Evolutionary conservation across 2,113 vertebrate species (phyloP), one percentile per base, ranked within the genome.

Genomic region (Corynorhinus townsendii): DNA sequence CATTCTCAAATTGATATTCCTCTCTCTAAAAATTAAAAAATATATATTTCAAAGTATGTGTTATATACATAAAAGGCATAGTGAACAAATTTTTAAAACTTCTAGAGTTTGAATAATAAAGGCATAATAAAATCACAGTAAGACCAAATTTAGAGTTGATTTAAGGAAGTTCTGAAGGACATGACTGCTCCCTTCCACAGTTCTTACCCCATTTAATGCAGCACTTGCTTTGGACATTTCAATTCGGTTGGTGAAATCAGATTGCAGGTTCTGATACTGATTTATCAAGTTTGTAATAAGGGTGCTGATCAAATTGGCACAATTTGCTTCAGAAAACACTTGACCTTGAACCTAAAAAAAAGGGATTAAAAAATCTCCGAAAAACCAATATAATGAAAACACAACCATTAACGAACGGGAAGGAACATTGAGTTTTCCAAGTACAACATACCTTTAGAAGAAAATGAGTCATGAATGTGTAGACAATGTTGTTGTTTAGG

Each of bases 391-490:
- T 6, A 54, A 49, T 54, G 68, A 83, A 87, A 95, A 81, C 3
- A 91, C 5, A 45, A 47, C 14, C n/a, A n/a, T 30, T 84, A 86
- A 96, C n/a, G n/a, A 73, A 96, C 38, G 54, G 16, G 3, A 38
- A 81, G 28, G n/a, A 15, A 85, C 3, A 81, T 2, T 38, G 9
- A 12, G 2, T 93, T 91, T 84, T 81, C 75, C 80, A 47, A 93
- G 75, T 35, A 75, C 0, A 71, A 77, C 88, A 0, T 97, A 99
- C 99, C 99, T 99, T 99, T 92, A 99, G 98, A 94, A 99, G 98
- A 97, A 99, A 99, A 98, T 99, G 99, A 90, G 99, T 99, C 98
- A 99, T 98, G 98, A 99, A 99, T 84, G 99, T 99, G 95, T 99
- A 99, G 4, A 99, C 99, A 73, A 99, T 95, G 49, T 98, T 99